A percentile compares a stretch with the other conserved stretches of the same genome.
Conservation (phyloP, 2,797 vertebrate species). For the Myotis vivesi region DNA sequence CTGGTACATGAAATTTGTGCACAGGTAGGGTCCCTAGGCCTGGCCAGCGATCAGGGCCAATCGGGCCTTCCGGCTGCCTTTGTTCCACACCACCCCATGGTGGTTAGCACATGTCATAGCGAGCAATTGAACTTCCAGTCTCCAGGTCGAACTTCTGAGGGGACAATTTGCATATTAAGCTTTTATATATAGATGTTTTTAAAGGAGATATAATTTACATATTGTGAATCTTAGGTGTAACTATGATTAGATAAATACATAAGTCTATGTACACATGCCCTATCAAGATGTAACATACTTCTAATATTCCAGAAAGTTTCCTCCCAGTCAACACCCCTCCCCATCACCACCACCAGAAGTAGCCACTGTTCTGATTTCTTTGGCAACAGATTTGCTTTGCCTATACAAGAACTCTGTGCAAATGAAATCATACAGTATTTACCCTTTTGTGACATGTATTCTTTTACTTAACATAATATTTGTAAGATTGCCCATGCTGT, state of each 20-base stretch:
- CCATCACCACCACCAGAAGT: neutral
- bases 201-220: neutral
- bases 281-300: neutral
- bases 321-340: neutral
- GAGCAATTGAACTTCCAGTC: too few relatives aligned
- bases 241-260: neutral
- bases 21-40: too few relatives aligned
- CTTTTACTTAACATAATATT: neutral
- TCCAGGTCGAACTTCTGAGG: too few relatives aligned
- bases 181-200: neutral
- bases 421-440: neutral
- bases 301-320: neutral
- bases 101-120: too few relatives aligned
- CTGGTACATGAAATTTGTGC: too few relatives aligned
- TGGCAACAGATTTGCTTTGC: neutral
- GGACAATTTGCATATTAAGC: too few relatives aligned
- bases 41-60: too few relatives aligned
- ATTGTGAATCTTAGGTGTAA: neutral
- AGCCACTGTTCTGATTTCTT: neutral
- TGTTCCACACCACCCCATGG: too few relatives aligned
- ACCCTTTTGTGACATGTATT: neutral
- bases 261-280: neutral
- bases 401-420: neutral
- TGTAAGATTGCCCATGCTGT: neutral
- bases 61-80: too few relatives aligned